These are phyloP conservation scores for Hyles lineata DNA, from an alignment of 2,888 invertebrate species.

Conservation along the genomic window DNA sequence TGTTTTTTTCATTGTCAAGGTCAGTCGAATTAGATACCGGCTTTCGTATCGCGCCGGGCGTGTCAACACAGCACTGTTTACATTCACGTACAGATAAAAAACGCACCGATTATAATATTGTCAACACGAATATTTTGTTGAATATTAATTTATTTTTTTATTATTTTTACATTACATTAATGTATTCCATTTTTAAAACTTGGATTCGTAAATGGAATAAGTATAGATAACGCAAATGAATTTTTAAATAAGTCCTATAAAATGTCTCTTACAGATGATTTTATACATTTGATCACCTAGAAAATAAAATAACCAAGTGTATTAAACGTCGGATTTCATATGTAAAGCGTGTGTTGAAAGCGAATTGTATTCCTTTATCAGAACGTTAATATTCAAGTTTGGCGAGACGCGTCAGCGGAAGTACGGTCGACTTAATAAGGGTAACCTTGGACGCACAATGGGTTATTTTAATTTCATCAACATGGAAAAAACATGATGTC, in stretches of 20 bases:
- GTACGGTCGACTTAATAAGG: constrained; percentile 71
- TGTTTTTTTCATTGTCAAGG: constrained; percentile 83
- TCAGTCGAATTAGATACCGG: constrained; percentile 79
- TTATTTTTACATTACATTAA: neutral
- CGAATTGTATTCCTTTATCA: constrained; percentile 17
- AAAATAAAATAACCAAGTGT: neutral
- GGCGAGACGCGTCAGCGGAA: constrained; percentile 58
- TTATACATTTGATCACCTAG: neutral
- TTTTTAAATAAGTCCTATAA: neutral
- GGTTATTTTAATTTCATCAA: constrained; percentile 66
- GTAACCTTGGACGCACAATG: constrained; percentile 77
- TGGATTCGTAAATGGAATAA: neutral
- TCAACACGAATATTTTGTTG: constrained; percentile 35
- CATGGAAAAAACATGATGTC: constrained; percentile 54
- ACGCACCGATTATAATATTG: constrained; percentile 51
- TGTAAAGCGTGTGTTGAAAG: constrained; percentile 17
- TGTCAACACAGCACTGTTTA: constrained; percentile 78
- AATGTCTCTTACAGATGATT: neutral
- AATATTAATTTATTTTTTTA: neutral
- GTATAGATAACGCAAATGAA: neutral
- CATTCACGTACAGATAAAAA: constrained; percentile 69
- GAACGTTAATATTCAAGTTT: constrained; percentile 33
- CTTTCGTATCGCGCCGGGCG: constrained; percentile 69
- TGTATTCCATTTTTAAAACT: neutral
- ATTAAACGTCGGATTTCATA: neutral